Base-by-base conservation (phyloP, 2,797 vertebrate species). In the Pygocentrus nattereri region DNA sequence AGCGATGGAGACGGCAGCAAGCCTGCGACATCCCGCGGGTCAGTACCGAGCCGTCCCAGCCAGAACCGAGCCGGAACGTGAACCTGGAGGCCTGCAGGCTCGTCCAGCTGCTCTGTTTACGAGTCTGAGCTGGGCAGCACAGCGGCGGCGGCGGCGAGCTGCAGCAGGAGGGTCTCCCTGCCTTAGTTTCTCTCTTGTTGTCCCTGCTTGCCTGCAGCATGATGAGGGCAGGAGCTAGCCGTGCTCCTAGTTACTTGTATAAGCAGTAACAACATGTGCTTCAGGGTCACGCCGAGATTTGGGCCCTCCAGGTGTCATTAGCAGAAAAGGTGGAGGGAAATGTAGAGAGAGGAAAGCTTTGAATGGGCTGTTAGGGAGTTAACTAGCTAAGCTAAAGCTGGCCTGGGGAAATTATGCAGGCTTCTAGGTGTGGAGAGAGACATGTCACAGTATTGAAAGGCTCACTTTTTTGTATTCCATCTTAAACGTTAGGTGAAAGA, bases 1-100 rank as follows among this genome's bases (percentile, higher is more conserved):
- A 95, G 95, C 89, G 95, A 95, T 91, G 95, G 95, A 61, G 95
- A 95, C 89, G 95, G 94, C 76, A 92, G 93, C 88, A 95, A 95
- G 38, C 95, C 95, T 79, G 93, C 92, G 64, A 93, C 92, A 76
- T 92, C 93, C 3, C 88, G 93, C 74, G 94, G 95, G 95, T 95
- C 85, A 95, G 95, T 90, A 19, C 34, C 27, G 49, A 12, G 3
- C 11, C 23, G 73, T 62, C 15, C 2, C 50, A 10, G 16, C 12
- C 50, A 7, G 47, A 15, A n/a, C 21, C 2, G 10, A 2, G 19
- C 31, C 13, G 1, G 62, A 7, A 34, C 18, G 16, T 2, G 4
- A 16, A 27, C 3, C 16, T 38, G 62, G 27, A 65, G 62, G 23
- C 23, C 25, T 25, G 23, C 41, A 61, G 23, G 11, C 27, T 58